Base-by-base conservation (phyloP, 2,797 vertebrate genomes). In the Phataginus tricuspis region DNA sequence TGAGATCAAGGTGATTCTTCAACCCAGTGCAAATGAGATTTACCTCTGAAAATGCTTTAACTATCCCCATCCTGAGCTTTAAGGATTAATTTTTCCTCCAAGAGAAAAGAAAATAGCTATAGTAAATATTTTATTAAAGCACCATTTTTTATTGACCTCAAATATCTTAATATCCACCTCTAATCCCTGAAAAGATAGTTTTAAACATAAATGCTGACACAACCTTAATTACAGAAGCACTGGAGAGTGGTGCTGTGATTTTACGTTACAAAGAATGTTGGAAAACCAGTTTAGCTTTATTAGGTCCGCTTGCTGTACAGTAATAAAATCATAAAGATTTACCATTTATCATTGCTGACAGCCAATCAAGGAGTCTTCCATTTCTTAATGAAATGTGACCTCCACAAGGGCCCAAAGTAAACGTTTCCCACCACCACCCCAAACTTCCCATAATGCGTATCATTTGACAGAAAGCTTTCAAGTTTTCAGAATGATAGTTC, bases 311-410 rank as follows among this genome's bases (percentile, higher is more conserved):
- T 98, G 98, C 96, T 98, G 92, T 98, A 97, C 97, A 98, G 98
- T 98, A 98, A 98, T 98, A 98, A 98, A 98, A 98, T 98, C 96
- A 98, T 98, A 99, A 98, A 98, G 98, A 98, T 98, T 99, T 98
- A 97, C 95, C 98, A 98, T 99, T 98, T 98, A 98, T 99, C 98
- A 98, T 96, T 98, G 97, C 90, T 99, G 98, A 98, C 98, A 98
- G 96, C 94, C 98, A 98, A 97, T 99, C 98, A 98, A 98, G 98
- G 96, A 98, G 80, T 97, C 97, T 98, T 97, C 97, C 95, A 53
- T 95, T 98, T 96, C 97, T 98, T 98, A 98, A 98, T 98, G 97
- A 98, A 98, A 98, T 97, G 97, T 98, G 98, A 98, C 97, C 98
- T 96, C 96, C 94, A 97, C 84, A 96, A 97, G 83, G 97, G 78